A percentile compares a stretch with the other conserved stretches of the same genome.
phyloP scores from a whole-genome alignment of 2,888 invertebrate species.

The Conomelus anceps region DNA sequence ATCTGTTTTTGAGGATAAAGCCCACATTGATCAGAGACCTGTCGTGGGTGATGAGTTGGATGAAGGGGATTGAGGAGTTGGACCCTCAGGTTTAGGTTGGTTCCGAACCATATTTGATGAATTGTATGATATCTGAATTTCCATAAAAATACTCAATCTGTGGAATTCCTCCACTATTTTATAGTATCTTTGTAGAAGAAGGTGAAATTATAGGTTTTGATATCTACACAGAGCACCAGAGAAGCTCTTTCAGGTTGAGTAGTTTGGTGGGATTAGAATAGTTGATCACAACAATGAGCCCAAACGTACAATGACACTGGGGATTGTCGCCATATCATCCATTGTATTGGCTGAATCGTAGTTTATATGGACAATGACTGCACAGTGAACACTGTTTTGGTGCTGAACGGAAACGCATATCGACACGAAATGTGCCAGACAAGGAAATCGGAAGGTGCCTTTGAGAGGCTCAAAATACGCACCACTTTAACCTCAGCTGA shows the following conservation, averaged over 20 bases:
- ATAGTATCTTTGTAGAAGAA: too few species aligned
- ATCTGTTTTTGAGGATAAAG: too few species aligned
- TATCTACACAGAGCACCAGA: too few species aligned
- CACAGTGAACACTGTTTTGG: neutral
- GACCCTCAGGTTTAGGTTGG: too few species aligned
- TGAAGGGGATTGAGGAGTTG: too few species aligned
- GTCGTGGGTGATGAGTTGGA: too few species aligned
- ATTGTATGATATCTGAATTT: too few species aligned
- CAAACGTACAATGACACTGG: neutral
- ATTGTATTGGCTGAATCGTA: neutral
- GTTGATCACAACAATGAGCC: neutral
- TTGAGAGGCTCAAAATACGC: neutral
- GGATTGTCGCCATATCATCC: neutral
- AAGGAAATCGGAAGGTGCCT: neutral
- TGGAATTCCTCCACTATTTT: too few species aligned
- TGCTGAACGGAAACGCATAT: neutral
- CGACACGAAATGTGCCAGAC: neutral
- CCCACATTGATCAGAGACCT: too few species aligned
- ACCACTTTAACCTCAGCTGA: neutral
- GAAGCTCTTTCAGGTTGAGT: neutral
- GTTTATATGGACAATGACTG: neutral
- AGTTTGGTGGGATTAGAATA: neutral
- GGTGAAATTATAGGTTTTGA: neutral
- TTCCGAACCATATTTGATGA: too few species aligned
- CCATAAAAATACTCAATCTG: too few species aligned